Percentiles rank a stretch among this genome's conserved stretches.
Conservation (phyloP, 2,797 vertebrate genomes). For the Pipistrellus pygmaeus region DNA sequence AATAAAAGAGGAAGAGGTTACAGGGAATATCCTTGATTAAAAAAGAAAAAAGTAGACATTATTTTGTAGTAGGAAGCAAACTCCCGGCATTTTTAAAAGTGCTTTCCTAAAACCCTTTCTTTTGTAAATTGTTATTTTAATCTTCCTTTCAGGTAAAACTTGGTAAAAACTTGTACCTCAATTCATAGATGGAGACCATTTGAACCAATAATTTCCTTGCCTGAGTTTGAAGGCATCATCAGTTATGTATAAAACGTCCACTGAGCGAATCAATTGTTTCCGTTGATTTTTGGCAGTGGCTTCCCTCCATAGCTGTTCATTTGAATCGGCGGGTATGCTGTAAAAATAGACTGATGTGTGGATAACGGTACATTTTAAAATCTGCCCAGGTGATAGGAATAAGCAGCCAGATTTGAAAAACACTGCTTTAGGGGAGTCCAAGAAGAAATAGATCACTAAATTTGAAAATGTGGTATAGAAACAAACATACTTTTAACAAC, state of each 20-base stretch:
- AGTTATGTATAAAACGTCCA: neutral
- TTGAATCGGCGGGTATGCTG: neutral
- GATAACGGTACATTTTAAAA: neutral
- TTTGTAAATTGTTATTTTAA: neutral
- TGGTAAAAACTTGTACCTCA: neutral
- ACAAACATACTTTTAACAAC: slow-evolving; percentile 23
- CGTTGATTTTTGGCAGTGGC: neutral
- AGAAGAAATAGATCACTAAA: slow-evolving; percentile 16
- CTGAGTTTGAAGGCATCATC: neutral
- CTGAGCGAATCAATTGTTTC: slow-evolving; percentile 19
- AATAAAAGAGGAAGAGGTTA: neutral
- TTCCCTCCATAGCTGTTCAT: neutral
- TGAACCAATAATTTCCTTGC: neutral
- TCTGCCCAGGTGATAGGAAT: neutral
- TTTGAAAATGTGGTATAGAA: neutral
- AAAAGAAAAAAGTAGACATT: neutral
- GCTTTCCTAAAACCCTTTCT: neutral
- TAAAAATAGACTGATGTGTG: slow-evolving; percentile 6
- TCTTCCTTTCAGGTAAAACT: neutral
- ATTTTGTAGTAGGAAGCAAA: neutral
- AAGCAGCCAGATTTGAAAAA: slow-evolving; percentile 40
- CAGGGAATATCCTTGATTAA: neutral
- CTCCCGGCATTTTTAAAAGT: neutral
- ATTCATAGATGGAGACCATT: neutral
- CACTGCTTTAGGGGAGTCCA: neutral